Conservation (phyloP, 2,888 invertebrate genomes). For the Amblyjoppa proteus region DNA sequence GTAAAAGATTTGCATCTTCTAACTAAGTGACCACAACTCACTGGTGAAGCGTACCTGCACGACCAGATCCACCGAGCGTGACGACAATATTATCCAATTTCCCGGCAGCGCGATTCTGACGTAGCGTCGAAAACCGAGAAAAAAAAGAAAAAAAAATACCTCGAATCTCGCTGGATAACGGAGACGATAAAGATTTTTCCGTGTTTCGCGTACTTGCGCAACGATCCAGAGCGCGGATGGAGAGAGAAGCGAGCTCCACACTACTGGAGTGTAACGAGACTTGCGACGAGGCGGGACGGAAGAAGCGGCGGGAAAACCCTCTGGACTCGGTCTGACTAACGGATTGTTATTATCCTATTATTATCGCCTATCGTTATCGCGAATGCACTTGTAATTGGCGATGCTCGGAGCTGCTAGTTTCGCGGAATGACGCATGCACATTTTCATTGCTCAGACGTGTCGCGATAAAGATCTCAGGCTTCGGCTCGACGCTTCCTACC, state of each 20-base stretch:
- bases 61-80: constrained; percentile 67
- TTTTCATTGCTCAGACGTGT: constrained; percentile 46
- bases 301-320: constrained; percentile 51
- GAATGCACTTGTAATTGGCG: constrained; percentile 55
- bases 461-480: constrained; percentile 52
- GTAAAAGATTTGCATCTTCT: constrained; percentile 1
- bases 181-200: constrained; percentile 16
- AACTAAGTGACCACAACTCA: constrained; percentile 4
- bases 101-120: constrained; percentile 25
- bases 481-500: constrained; percentile 23
- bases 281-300: neutral
- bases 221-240: constrained; percentile 44
- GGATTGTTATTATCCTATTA: constrained; percentile 48
- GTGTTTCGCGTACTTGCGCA: constrained; percentile 47
- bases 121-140: constrained; percentile 23
- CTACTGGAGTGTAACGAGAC: constrained; percentile 14
- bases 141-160: constrained; percentile 9
- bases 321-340: constrained; percentile 60
- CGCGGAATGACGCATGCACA: constrained; percentile 56
- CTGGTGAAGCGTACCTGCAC: constrained; percentile 8
- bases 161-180: neutral
- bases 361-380: constrained; percentile 60
- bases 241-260: constrained; percentile 26
- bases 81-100: constrained; percentile 71
- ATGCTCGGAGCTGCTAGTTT: constrained; percentile 47